A percentile compares a stretch with the other conserved stretches of the same genome.
phyloP scores from a whole-genome alignment of 1,140 invertebrate species.

The Chrysomallon squamiferum region DNA sequence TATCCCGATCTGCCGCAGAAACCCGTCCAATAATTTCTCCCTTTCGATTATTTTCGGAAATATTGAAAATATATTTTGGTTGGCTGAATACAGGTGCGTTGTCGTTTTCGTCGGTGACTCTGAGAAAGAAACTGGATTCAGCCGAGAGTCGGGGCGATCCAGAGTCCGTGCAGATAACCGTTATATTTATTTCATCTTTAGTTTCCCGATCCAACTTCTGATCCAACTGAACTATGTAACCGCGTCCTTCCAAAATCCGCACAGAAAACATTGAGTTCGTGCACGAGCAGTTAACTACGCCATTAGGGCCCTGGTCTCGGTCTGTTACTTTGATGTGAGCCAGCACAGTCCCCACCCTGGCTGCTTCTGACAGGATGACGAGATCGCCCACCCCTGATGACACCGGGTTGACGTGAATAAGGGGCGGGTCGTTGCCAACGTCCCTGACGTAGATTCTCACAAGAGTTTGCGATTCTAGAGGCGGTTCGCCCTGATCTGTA shows the following conservation, averaged over 20 bases:
- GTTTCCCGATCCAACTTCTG: constrained; percentile 91
- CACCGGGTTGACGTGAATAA: constrained; percentile 71
- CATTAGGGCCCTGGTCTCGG: constrained; percentile 42
- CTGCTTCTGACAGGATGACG: constrained; percentile 37
- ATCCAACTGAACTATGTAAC: constrained; percentile 74
- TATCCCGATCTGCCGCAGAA: constrained; percentile 91
- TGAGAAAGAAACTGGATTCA: constrained; percentile 88
- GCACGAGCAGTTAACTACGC: constrained; percentile 34
- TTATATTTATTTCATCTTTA: constrained; percentile 78
- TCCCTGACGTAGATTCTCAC: constrained; percentile 76
- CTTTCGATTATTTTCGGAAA: constrained; percentile 91
- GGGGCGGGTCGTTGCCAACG: constrained; percentile 90
- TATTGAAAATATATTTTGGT: constrained; percentile 81
- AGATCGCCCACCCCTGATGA: constrained; percentile 27
- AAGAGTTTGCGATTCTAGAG: constrained; percentile 68
- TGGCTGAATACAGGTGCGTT: constrained; percentile 93
- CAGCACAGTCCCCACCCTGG: constrained; percentile 37
- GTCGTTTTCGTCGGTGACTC: constrained; percentile 91
- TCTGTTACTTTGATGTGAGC: constrained; percentile 48
- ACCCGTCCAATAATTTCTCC: constrained; percentile 89
- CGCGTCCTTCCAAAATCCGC: constrained; percentile 27
- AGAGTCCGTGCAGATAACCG: constrained; percentile 93
- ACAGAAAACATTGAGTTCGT: constrained; percentile 33
- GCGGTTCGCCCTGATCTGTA: constrained; percentile 62
- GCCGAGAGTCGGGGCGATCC: constrained; percentile 86